These are phyloP conservation scores for Coendou prehensilis DNA, from an alignment of 2,797 vertebrate genomes.

Conservation along the genomic window DNA sequence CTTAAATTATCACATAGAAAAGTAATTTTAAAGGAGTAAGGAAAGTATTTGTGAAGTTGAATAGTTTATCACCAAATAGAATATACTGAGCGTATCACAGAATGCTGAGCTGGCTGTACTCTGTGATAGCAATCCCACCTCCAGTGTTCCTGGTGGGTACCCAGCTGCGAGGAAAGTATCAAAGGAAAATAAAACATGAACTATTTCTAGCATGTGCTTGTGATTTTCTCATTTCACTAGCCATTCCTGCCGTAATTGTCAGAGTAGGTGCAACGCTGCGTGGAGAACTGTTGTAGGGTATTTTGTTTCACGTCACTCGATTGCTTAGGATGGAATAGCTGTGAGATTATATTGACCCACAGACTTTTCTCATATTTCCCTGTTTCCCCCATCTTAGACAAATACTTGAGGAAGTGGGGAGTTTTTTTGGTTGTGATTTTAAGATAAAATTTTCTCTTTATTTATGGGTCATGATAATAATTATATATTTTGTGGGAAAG, in stretches of 20 bases:
- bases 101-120: conserved; percentile 10
- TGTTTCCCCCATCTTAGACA: not conserved
- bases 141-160: not conserved
- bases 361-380: not conserved
- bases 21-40: conserved; percentile 50
- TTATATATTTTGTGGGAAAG: not conserved
- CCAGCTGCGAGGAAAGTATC: conserved; percentile 57
- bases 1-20: conserved; percentile 61
- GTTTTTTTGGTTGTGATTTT: not conserved
- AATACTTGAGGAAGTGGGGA: not conserved
- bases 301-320: not conserved
- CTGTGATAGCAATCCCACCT: conserved; percentile 28
- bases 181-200: conserved; percentile 58
- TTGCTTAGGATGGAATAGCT: not conserved
- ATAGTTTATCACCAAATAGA: conserved; percentile 57
- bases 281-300: not conserved
- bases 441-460: not conserved
- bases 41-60: conserved; percentile 43
- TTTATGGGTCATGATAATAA: not conserved
- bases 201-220: not conserved
- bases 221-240: conserved; percentile 59
- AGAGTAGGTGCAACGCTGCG: not conserved
- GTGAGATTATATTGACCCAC: not conserved
- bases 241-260: not conserved
- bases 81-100: not conserved